phyloP scores from a whole-genome alignment of 2,888 invertebrate species.

The Homarus gammarus region DNA sequence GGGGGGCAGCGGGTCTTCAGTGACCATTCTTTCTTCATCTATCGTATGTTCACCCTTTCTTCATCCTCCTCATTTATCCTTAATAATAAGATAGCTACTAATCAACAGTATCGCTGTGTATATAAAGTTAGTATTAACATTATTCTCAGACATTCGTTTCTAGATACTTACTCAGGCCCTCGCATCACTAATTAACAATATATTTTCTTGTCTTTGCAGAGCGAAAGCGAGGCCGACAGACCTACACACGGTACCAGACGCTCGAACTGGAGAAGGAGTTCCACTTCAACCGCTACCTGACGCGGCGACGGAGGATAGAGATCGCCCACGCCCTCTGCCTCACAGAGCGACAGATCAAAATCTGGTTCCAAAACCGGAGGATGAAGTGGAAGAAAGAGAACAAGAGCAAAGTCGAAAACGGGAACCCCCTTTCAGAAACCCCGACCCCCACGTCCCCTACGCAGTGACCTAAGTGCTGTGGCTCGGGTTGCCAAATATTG shows the following conservation, averaged over 20 bases:
- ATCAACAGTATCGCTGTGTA: background rate
- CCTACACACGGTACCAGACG: slow-evolving; percentile 79
- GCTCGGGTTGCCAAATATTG: slow-evolving; percentile 64
- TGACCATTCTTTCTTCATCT: too few species aligned
- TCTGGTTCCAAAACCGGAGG: slow-evolving; percentile 91
- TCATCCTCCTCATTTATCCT: background rate
- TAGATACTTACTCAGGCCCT: background rate
- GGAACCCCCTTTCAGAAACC: slow-evolving; percentile 74
- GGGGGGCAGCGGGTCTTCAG: too few species aligned
- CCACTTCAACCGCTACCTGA: slow-evolving; percentile 97
- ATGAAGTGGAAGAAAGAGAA: slow-evolving; percentile 95
- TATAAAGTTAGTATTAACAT: background rate
- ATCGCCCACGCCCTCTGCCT: slow-evolving; percentile 97
- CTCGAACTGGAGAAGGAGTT: slow-evolving; percentile 84
- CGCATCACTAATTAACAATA: background rate
- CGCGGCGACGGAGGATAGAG: slow-evolving; percentile 95
- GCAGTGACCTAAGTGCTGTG: slow-evolving; percentile 72
- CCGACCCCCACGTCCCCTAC: slow-evolving; percentile 75
- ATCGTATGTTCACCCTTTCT: background rate
- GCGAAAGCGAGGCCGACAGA: slow-evolving; percentile 79
- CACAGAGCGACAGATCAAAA: slow-evolving; percentile 93
- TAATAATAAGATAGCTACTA: too few species aligned
- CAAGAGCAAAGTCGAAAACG: slow-evolving; percentile 80
- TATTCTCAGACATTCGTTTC: background rate
- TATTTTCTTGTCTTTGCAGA: slow-evolving; percentile 65